Percentiles rank a stretch among this genome's conserved stretches.
Evolutionary conservation across 2,113 vertebrate species (phyloP).

Genomic region (Bathybates hornii): DNA sequence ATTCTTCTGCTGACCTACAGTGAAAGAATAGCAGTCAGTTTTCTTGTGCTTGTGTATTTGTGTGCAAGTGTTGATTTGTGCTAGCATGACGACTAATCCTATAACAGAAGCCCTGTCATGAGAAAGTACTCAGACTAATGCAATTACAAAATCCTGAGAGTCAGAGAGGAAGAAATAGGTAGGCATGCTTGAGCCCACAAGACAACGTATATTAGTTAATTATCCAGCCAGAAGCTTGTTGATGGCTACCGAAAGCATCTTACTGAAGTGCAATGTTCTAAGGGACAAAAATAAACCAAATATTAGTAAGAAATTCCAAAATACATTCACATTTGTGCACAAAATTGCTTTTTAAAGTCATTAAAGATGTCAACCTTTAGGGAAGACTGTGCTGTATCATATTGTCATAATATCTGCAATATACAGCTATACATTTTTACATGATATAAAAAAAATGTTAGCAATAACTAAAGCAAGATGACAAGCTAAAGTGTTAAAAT

Average conservation of each 20-base stretch:
- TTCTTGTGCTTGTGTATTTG: not conserved
- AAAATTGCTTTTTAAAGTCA: not conserved
- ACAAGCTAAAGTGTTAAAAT: not conserved
- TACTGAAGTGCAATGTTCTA: not conserved
- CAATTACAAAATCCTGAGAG: not conserved
- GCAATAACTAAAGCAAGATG: not conserved
- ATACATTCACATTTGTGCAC: not conserved
- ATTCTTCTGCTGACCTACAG: not conserved
- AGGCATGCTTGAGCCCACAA: not conserved
- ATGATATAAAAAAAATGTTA: not conserved
- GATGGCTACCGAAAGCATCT: not conserved
- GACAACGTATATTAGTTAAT: not conserved
- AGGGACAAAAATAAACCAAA: not conserved
- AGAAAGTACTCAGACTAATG: not conserved
- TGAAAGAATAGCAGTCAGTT: not conserved
- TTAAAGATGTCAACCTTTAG: not conserved
- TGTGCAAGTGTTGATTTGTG: not conserved
- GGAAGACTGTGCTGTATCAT: not conserved
- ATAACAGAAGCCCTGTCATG: not conserved
- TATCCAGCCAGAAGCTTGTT: not conserved
- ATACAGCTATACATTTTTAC: not conserved
- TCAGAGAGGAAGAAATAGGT: not conserved
- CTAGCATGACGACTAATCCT: not conserved
- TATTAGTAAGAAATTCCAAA: not conserved
- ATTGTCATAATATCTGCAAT: not conserved